phyloP scores from a whole-genome alignment of 2,797 vertebrate genomes.

The Crax fasciolata region DNA sequence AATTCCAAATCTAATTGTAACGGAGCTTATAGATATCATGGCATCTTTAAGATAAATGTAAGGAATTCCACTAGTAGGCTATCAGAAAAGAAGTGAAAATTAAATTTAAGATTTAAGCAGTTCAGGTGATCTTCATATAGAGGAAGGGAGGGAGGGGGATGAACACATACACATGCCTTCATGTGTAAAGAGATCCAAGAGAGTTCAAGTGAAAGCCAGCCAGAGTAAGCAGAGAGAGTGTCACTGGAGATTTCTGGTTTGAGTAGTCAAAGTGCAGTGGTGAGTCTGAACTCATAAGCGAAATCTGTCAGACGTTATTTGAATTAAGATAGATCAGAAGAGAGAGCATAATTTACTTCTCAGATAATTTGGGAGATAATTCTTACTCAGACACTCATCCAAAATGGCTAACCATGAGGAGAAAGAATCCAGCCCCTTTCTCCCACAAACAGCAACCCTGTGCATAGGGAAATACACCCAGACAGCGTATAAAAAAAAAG shows the following conservation, averaged over 20 bases:
- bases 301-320: constrained; percentile 10
- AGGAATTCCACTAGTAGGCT: background rate
- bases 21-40: background rate
- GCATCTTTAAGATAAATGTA: background rate
- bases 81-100: background rate
- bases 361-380: background rate
- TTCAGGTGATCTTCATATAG: background rate
- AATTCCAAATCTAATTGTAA: background rate
- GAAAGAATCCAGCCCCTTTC: background rate
- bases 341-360: background rate
- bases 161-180: background rate
- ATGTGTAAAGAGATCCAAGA: background rate
- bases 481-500: background rate
- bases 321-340: background rate
- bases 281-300: constrained; percentile 13
- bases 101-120: background rate
- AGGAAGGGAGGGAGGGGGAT: background rate
- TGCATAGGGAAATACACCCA: constrained; percentile 9
- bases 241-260: constrained; percentile 18
- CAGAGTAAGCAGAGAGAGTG: constrained; percentile 6
- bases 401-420: background rate
- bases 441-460: background rate
- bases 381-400: background rate
- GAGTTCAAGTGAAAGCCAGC: constrained; percentile 19
- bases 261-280: background rate